phyloP scores from a whole-genome alignment of 1,140 invertebrate species.

The Panagrolaimus sp. region DNA sequence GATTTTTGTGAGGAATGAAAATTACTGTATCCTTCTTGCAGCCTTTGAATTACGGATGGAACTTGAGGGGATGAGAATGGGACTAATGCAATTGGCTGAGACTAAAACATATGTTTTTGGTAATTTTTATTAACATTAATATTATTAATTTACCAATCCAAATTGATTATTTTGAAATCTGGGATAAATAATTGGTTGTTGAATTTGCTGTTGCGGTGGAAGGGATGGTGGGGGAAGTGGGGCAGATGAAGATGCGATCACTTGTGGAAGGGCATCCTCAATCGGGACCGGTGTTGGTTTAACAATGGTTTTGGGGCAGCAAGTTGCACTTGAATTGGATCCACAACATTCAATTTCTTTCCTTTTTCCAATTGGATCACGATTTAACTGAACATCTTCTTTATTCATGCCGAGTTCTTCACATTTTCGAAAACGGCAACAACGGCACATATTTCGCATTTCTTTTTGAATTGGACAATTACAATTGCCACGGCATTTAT shows the following conservation, averaged over 20 bases:
- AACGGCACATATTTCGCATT: conserved; percentile 47
- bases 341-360: conserved; percentile 9
- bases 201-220: background rate
- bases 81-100: conserved; percentile 31
- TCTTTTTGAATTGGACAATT: conserved; percentile 44
- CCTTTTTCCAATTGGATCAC: conserved; percentile 45
- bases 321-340: too few relatives aligned
- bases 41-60: conserved; percentile 35
- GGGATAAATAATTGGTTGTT: background rate
- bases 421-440: conserved; percentile 39
- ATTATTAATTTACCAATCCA: background rate
- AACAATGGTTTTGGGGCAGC: background rate
- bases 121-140: background rate
- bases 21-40: conserved; percentile 42
- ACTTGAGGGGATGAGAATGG: conserved; percentile 29
- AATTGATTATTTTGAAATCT: too few relatives aligned
- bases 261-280: conserved; percentile 12
- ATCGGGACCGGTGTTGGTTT: background rate
- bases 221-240: conserved; percentile 1
- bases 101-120: background rate
- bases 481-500: conserved; percentile 42
- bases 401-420: conserved; percentile 42
- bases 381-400: conserved; percentile 49
- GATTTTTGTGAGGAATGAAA: conserved; percentile 48
- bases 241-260: background rate